These are phyloP conservation scores for Aethina tumida DNA, from an alignment of 1,140 invertebrate species.

Conservation along the genomic window DNA sequence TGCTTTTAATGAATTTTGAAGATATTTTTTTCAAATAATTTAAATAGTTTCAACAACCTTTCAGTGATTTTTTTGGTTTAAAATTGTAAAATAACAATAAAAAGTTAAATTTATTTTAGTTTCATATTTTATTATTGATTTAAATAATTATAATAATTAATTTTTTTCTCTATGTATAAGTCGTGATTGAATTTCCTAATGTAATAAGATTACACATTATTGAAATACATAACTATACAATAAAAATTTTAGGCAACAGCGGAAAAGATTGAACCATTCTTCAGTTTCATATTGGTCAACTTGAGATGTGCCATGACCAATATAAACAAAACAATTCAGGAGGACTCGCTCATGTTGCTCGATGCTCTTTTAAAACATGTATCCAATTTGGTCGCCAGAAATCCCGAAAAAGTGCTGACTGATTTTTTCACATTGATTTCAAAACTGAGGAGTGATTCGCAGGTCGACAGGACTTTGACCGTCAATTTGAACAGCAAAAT, in stretches of 20 bases:
- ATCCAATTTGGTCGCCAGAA: slow-evolving; percentile 48
- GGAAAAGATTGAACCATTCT: slow-evolving; percentile 52
- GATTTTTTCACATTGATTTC: slow-evolving; percentile 76
- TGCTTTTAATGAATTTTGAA: too few species aligned
- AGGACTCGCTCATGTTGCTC: slow-evolving; percentile 69
- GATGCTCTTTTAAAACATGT: slow-evolving; percentile 56
- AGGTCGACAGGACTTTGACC: slow-evolving; percentile 49
- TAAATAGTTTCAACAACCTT: too few species aligned
- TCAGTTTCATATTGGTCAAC: slow-evolving; percentile 63
- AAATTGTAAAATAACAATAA: too few species aligned
- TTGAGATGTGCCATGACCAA: slow-evolving; percentile 80
- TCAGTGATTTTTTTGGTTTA: too few species aligned
- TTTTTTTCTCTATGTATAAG: too few species aligned
- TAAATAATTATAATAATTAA: too few species aligned
- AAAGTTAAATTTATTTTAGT: too few species aligned
- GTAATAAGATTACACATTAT: too few species aligned
- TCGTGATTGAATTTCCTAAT: too few species aligned
- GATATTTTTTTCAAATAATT: too few species aligned
- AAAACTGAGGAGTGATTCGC: slow-evolving; percentile 49
- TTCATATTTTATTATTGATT: too few species aligned
- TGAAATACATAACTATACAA: slow-evolving; percentile 1
- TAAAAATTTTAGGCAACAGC: slow-evolving; percentile 28
- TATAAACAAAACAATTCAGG: slow-evolving; percentile 65
- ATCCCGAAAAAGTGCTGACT: slow-evolving; percentile 57
- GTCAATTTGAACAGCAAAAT: slow-evolving; percentile 54